A percentile compares a stretch with the other conserved stretches of the same genome.
These are phyloP conservation scores for Heliothis subflexa DNA, from an alignment of 1,140 invertebrate species.

Conservation along the genomic window DNA sequence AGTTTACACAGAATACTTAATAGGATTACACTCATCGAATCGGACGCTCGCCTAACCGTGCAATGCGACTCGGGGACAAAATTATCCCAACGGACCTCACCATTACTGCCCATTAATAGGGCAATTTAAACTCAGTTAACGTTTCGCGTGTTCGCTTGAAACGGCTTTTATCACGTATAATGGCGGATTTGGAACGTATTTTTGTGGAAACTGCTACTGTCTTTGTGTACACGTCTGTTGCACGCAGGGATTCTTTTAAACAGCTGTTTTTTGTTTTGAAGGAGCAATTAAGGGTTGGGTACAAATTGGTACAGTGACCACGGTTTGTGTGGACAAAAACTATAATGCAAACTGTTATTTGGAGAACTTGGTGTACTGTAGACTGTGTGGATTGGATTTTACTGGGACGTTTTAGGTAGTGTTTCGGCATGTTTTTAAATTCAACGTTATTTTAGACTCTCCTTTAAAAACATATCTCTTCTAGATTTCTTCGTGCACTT, in stretches of 20 bases:
- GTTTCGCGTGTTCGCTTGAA: conserved; percentile 55
- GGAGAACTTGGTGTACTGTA: too few species aligned
- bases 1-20: conserved; percentile 51
- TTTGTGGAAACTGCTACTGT: conserved; percentile 49
- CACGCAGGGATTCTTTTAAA: conserved; percentile 25
- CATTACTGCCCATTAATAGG: conserved; percentile 61
- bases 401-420: too few species aligned
- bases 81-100: conserved; percentile 56
- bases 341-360: neutral
- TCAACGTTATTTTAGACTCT: too few species aligned
- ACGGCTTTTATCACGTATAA: conserved; percentile 59
- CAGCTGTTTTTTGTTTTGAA: conserved; percentile 35
- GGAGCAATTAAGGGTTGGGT: conserved; percentile 21
- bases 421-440: too few species aligned
- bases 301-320: neutral
- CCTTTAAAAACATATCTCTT: too few species aligned
- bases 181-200: conserved; percentile 55
- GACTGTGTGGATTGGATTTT: too few species aligned
- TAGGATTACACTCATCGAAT: conserved; percentile 52
- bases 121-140: conserved; percentile 61
- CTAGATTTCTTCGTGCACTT: too few species aligned
- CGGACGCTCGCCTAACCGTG: conserved; percentile 45
- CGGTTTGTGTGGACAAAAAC: neutral
- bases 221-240: conserved; percentile 38
- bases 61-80: conserved; percentile 50